A percentile compares a stretch with the other conserved stretches of the same genome.
Evolutionary conservation across 2,797 vertebrate genomes (phyloP).

Genomic region (Bovichtus variegatus): DNA sequence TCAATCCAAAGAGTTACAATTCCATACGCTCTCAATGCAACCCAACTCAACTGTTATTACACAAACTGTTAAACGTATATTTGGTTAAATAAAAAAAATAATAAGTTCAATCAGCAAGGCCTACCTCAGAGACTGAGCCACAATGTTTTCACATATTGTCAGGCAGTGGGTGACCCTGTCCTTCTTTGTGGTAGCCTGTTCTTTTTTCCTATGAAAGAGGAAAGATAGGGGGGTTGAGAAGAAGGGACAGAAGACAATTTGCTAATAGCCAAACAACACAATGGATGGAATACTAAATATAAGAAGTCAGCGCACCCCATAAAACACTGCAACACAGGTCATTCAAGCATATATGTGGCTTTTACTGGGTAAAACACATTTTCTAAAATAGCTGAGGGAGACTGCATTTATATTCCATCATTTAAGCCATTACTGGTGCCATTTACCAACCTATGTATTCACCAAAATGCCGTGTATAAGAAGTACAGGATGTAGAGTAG

Average conservation of each 20-base stretch:
- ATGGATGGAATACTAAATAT: background rate
- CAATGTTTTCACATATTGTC: constrained; percentile 98
- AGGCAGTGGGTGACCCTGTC: constrained; percentile 96
- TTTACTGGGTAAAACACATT: background rate
- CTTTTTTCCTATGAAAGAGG: constrained; percentile 91
- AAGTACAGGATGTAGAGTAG: too few species aligned
- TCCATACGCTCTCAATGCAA: background rate
- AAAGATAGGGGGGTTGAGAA: constrained; percentile 5
- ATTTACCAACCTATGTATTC: too few species aligned
- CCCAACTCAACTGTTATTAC: background rate
- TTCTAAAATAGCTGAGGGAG: background rate
- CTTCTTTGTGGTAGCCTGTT: constrained; percentile 95
- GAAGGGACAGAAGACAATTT: background rate
- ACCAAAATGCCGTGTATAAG: too few species aligned
- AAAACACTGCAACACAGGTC: constrained; percentile 1
- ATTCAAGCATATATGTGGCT: background rate
- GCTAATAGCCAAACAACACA: background rate
- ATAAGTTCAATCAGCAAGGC: constrained; percentile 14
- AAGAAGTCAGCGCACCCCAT: background rate
- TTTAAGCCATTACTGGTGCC: too few species aligned
- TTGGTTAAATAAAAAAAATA: background rate
- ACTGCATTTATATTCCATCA: background rate
- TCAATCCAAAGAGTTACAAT: background rate
- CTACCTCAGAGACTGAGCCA: constrained; percentile 97
- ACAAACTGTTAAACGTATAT: background rate